Conservation (phyloP, 2,888 invertebrate species). For the Pediacus dermestoides region DNA sequence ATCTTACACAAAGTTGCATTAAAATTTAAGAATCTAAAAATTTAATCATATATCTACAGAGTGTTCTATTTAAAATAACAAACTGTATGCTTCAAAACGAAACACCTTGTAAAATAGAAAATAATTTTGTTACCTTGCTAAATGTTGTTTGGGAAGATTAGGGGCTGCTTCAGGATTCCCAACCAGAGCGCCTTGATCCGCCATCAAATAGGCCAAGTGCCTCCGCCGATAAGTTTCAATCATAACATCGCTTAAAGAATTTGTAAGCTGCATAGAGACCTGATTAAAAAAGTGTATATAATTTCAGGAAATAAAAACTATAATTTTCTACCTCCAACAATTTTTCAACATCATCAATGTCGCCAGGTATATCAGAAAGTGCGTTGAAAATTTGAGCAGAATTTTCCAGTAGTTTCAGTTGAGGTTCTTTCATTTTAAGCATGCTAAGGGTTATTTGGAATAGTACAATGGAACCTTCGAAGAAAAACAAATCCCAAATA, state of each 20-base stretch:
- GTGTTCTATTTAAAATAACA: conserved; percentile 2
- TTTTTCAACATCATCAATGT: conserved; percentile 86
- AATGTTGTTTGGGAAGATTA: conserved; percentile 91
- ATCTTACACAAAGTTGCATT: no score
- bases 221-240: conserved; percentile 87
- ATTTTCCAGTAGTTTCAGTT: conserved; percentile 82
- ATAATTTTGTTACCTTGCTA: conserved; percentile 60
- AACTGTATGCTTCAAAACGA: no score
- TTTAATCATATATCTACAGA: no score
- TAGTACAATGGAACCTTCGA: conserved; percentile 90
- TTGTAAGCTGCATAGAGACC: conserved; percentile 71
- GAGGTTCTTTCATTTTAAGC: conserved; percentile 83
- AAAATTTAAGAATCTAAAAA: no score
- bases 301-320: conserved; percentile 9
- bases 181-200: conserved; percentile 90
- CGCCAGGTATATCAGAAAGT: conserved; percentile 91
- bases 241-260: conserved; percentile 77
- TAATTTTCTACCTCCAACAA: conserved; percentile 66
- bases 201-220: conserved; percentile 94
- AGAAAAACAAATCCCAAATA: conserved; percentile 96
- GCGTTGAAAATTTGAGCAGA: conserved; percentile 98
- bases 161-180: conserved; percentile 85
- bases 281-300: conserved; percentile 28
- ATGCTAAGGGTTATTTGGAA: conserved; percentile 94
- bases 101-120: conserved; percentile 4